Evolutionary conservation across 2,113 vertebrate species (phyloP).

Genomic region (Mesocricetus auratus): DNA sequence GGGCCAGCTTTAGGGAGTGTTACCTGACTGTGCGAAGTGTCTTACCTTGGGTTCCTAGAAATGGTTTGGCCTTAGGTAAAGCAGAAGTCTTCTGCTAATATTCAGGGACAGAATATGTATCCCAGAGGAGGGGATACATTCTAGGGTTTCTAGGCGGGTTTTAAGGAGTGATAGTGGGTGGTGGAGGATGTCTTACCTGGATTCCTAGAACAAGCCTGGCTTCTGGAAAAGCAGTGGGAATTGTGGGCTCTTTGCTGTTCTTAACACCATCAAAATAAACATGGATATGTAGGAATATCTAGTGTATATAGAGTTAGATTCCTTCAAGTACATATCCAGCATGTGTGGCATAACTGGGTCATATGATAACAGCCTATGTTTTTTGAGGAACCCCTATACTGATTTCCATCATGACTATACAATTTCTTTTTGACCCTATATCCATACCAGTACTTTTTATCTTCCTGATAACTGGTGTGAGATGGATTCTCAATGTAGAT

Average conservation of each 20-base stretch:
- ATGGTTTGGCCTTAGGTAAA: neutral
- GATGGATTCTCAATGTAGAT: neutral
- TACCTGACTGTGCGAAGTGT: neutral
- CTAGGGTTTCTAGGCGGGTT: neutral
- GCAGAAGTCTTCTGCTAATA: neutral
- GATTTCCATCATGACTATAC: neutral
- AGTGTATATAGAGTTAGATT: neutral
- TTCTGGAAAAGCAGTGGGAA: neutral
- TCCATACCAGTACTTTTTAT: neutral
- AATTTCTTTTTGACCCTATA: neutral
- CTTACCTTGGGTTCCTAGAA: neutral
- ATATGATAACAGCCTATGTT: neutral
- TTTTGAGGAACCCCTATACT: neutral
- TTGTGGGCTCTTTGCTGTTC: neutral
- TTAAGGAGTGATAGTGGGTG: neutral
- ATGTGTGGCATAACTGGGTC: neutral
- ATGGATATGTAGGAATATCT: neutral
- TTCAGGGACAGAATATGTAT: neutral
- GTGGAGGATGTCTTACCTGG: neutral
- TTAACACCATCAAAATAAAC: neutral
- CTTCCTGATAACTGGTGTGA: neutral
- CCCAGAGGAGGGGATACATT: neutral
- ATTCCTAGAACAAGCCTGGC: neutral
- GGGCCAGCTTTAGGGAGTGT: neutral
- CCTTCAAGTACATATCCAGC: neutral